Conservation (phyloP, 2,888 invertebrate genomes). For the Matsumyia berberina region DNA sequence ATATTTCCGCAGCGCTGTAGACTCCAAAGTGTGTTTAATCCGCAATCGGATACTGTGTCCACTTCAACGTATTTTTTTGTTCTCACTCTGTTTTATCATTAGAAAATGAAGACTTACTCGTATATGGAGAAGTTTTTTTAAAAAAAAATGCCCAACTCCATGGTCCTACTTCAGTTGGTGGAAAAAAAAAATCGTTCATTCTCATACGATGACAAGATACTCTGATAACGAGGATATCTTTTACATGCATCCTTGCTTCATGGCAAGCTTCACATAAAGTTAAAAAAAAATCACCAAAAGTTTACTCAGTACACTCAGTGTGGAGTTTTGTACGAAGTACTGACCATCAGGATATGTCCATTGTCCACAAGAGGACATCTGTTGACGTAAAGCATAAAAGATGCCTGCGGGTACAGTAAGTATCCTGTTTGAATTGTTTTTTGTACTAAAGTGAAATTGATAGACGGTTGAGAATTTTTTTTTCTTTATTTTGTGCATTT, state of each 20-base stretch:
- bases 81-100: conserved; percentile 3
- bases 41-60: conserved; percentile 55
- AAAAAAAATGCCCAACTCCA: conserved; percentile 34
- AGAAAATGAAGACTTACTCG: conserved; percentile 57
- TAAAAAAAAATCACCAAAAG: conserved; percentile 59
- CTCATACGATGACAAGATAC: conserved; percentile 65
- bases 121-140: conserved; percentile 2
- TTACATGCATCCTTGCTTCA: conserved; percentile 64
- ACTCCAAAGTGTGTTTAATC: conserved; percentile 53
- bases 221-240: conserved; percentile 71
- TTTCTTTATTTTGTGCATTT: conserved; percentile 12
- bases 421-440: conserved; percentile 59
- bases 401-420: conserved; percentile 62
- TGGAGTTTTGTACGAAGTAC: conserved; percentile 35
- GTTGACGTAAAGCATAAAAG: conserved; percentile 72
- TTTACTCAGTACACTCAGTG: conserved; percentile 58
- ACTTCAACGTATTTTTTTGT: conserved; percentile 31
- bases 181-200: conserved; percentile 20
- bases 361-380: conserved; percentile 73
- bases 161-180: conserved; percentile 1
- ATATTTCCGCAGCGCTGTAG: conserved; percentile 36
- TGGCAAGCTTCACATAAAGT: conserved; percentile 33
- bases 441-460: conserved; percentile 40
- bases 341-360: conserved; percentile 61
- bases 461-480: conserved; percentile 1